Evolutionary conservation across 2,888 invertebrate genomes (phyloP), one percentile per base, ranked within the genome.

Genomic region (Nomada lathburiana): DNA sequence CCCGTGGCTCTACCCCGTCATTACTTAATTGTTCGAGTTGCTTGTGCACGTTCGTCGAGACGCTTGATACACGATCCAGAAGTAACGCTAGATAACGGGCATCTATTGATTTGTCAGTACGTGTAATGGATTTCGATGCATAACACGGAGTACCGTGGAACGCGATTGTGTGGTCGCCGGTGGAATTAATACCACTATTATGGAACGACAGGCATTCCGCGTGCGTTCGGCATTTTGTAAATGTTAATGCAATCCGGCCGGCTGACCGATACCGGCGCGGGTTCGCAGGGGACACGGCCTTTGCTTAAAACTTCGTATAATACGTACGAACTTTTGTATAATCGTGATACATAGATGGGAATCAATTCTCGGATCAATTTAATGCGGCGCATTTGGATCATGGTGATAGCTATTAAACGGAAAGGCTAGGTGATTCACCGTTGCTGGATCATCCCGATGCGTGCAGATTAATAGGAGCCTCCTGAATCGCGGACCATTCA

Each of bases 121-220:
- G 20, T 71, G 67, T 87, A 82, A 87, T 87, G 80, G 80, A 82
- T 86, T 87, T 85, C 83, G 76, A 80, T 83, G 74, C 71, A 79
- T 72, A 83, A 80, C 80, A 64, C 59, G 83, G 71, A 87, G 87
- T 83, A 75, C 85, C 85, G 63, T 72, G 81, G 80, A 80, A 82
- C 77, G 83, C 83, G 68, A 69, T 64, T 60, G 68, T 72, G 74
- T 67, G 79, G 76, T 81, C 53, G 63, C 59, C 44, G 23, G 42
- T 63, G 85, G 83, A 75, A 87, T 87, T 87, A 87, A 87, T 87
- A 86, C 86, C 78, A 74, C 72, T 80, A 78, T 83, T 80, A 80
- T 42, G 85, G 78, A 62, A 80, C 77, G 73, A 64, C 78, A 74
- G 79, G 71, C 76, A 87, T 76, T 76, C 83, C 70, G 72, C n/a